phyloP scores from a whole-genome alignment of 2,113 vertebrate genomes.

The Neomonachus schauinslandi region DNA sequence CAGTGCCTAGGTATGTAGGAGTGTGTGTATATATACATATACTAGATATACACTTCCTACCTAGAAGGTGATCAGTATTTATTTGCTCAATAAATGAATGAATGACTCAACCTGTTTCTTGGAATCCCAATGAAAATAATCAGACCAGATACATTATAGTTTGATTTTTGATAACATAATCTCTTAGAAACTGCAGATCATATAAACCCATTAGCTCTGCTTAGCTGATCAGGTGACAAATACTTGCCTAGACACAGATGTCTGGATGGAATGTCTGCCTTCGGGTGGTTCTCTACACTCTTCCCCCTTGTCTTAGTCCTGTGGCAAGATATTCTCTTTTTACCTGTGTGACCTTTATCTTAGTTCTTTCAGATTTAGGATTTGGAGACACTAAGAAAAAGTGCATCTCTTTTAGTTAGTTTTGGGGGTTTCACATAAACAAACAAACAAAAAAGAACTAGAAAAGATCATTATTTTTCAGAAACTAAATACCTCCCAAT shows the following conservation, averaged over 20 bases:
- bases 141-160: neutral
- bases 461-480: neutral
- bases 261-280: neutral
- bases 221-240: neutral
- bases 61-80: neutral
- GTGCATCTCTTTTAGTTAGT: neutral
- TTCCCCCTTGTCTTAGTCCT: neutral
- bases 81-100: neutral
- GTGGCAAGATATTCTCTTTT: neutral
- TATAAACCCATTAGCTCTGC: neutral
- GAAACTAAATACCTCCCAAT: neutral
- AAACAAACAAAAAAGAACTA: neutral
- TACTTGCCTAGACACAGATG: neutral
- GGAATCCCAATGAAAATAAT: slow-evolving; percentile 17
- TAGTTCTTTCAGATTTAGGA: neutral
- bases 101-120: neutral
- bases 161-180: neutral
- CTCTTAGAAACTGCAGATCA: neutral
- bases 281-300: rapidly evolving
- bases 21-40: neutral
- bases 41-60: neutral
- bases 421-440: neutral
- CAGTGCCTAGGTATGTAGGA: neutral
- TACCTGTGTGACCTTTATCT: neutral
- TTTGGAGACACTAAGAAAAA: neutral